Percentiles rank a stretch among this genome's conserved stretches.
Evolutionary conservation across 2,888 invertebrate genomes (phyloP).

Genomic region (Trachelus stipa): DNA sequence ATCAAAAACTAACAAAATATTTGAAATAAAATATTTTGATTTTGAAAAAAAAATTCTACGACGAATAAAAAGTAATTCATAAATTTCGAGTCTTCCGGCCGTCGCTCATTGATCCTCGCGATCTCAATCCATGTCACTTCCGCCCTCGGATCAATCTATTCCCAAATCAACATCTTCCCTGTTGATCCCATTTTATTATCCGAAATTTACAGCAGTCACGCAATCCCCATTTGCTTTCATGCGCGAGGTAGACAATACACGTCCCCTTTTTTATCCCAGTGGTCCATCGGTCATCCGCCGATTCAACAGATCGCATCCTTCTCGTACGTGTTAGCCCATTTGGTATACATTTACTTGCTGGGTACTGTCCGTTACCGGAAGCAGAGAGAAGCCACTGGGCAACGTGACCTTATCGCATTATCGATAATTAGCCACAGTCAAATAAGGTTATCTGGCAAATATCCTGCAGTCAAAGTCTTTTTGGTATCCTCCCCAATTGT

Average conservation of each 20-base stretch:
- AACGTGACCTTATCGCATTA: conserved; percentile 11
- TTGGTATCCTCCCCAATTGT: not conserved
- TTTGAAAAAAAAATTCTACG: not conserved
- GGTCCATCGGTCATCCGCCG: conserved; percentile 22
- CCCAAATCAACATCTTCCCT: not conserved
- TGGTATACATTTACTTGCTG: not conserved
- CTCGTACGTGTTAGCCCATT: conserved; percentile 7
- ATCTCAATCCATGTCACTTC: not conserved
- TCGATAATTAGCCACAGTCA: conserved; percentile 20
- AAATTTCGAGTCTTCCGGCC: not conserved
- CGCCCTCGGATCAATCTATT: not conserved
- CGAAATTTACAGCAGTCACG: not conserved
- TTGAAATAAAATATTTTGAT: not conserved
- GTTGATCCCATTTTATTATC: not conserved
- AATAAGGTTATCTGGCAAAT: conserved; percentile 23
- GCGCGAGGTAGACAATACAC: not conserved
- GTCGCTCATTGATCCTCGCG: not conserved
- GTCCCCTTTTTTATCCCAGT: not conserved
- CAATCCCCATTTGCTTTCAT: not conserved
- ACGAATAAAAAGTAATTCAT: not conserved
- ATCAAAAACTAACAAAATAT: not conserved
- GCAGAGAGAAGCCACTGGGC: conserved; percentile 4
- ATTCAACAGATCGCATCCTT: conserved; percentile 35
- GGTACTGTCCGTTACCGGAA: not conserved
- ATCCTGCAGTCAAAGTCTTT: not conserved